Percentiles rank a stretch among this genome's conserved stretches.
Evolutionary conservation across 2,113 vertebrate genomes (phyloP).

Genomic region (Rafetus swinhoei): DNA sequence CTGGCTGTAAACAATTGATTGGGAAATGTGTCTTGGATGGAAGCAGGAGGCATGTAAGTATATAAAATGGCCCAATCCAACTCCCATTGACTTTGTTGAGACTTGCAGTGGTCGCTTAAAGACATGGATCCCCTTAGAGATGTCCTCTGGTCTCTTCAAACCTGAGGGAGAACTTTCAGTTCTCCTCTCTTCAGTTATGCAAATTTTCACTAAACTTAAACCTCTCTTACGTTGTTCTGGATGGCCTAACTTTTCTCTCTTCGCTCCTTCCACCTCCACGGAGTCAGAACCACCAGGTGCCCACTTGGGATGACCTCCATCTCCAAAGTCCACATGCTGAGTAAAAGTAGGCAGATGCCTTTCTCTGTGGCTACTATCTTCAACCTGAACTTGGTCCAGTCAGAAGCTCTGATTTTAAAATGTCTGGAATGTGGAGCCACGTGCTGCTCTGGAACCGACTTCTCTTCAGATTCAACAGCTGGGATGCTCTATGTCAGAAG

Average conservation of each 20-base stretch:
- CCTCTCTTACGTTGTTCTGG: slow-evolving; percentile 7
- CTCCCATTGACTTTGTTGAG: not conserved
- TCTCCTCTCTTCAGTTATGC: not conserved
- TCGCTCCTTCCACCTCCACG: not conserved
- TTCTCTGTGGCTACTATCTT: not conserved
- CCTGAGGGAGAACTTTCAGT: not conserved
- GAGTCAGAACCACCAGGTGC: not conserved
- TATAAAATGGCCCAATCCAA: not conserved
- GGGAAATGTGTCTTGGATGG: too few species aligned
- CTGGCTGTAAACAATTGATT: too few species aligned
- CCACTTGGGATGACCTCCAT: slow-evolving; percentile 7
- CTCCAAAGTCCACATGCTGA: not conserved
- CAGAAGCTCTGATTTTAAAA: not conserved
- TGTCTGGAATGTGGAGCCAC: not conserved
- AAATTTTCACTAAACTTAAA: not conserved
- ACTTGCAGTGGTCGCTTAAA: not conserved
- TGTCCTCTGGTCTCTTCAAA: not conserved
- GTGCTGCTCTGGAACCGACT: not conserved
- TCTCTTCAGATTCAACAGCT: not conserved
- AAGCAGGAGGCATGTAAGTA: too few species aligned
- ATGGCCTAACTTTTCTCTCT: slow-evolving; percentile 17
- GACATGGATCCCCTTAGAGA: not conserved
- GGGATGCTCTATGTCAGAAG: slow-evolving; percentile 37
- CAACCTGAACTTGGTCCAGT: not conserved
- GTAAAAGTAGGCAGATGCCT: not conserved